These are phyloP conservation scores for Psammodynastes pulverulentus DNA, from an alignment of 2,113 vertebrate genomes.

Conservation along the genomic window DNA sequence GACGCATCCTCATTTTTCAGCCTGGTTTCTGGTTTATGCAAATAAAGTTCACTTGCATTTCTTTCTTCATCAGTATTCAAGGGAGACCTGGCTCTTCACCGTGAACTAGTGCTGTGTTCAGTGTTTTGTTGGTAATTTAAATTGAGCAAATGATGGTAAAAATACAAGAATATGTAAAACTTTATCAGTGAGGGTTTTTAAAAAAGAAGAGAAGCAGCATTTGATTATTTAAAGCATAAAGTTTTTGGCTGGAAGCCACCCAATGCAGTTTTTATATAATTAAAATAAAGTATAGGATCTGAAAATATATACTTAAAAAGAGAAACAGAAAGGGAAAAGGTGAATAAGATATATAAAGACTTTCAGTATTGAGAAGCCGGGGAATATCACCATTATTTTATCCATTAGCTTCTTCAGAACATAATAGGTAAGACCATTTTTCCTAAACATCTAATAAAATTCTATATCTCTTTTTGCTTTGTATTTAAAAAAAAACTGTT, in stretches of 20 bases:
- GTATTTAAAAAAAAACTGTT: background rate
- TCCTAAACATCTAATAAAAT: slow-evolving; percentile 14
- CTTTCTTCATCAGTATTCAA: background rate
- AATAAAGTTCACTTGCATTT: background rate
- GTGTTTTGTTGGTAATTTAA: background rate
- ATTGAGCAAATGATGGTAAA: background rate
- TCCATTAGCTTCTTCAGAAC: slow-evolving; percentile 44
- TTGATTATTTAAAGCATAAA: background rate
- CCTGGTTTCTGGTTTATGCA: background rate
- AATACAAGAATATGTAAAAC: background rate
- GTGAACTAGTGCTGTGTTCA: background rate
- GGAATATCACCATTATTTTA: slow-evolving; percentile 43
- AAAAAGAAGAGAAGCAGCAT: background rate
- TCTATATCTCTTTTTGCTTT: background rate
- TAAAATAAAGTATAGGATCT: background rate
- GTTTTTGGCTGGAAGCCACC: background rate
- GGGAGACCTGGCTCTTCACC: background rate
- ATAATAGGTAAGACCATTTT: slow-evolving; percentile 65
- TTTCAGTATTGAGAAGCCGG: slow-evolving; percentile 53
- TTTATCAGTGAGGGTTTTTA: background rate
- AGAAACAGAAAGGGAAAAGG: background rate
- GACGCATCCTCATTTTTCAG: background rate
- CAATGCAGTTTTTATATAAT: background rate
- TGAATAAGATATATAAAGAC: slow-evolving; percentile 1
- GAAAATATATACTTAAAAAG: background rate